Base-by-base conservation (phyloP, 2,113 vertebrate species). In the Labeo rohita region DNA sequence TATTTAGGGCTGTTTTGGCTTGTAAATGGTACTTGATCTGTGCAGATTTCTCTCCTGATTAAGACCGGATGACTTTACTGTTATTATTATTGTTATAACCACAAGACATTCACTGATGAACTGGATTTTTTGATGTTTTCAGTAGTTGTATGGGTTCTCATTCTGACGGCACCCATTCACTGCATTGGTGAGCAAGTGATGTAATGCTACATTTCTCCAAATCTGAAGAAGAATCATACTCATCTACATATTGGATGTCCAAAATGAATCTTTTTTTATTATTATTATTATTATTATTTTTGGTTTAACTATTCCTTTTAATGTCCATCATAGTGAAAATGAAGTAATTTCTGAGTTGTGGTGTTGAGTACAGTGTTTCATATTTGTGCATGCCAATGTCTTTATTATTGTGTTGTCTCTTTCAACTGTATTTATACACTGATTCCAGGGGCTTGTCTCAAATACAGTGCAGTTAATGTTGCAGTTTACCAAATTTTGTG, bases 341-440 rank as follows among this genome's bases (percentile, higher is more conserved):
- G 28, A 34, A 36, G 12, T 36, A 70, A 43, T 36, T 77, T 2
- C 56, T n/a, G 36, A 23, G 21, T 18, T 80, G 36, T 79, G 18
- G 10, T 79, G 39, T 61, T 61, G 34, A 39, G 54, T 79, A n/a
- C 36, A 80, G 56, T 45, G 36, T 80, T 45, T 80, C 56, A 45
- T 45, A 45, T 6, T 23, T 63, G 39, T 63, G 77, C 77, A 80
- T 80, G 77, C 77, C 7, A 63, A 63, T 80, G 77, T 80, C 54
- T 61, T n/a, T 63, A 18, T 36, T 11, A 61, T 61, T 80, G 50
- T 76, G 52, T 21, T 7, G 12, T 80, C 28, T 61, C 3, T 61
- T 79, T 6, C 43, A 36, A 61, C 36, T 80, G 54, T 79, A 43
- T 61, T 61, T 36, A 78, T 78, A 21, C 66, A 9, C 34, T 79